These are phyloP conservation scores for Agrotis puta DNA, from an alignment of 2,888 invertebrate genomes.

Conservation along the genomic window DNA sequence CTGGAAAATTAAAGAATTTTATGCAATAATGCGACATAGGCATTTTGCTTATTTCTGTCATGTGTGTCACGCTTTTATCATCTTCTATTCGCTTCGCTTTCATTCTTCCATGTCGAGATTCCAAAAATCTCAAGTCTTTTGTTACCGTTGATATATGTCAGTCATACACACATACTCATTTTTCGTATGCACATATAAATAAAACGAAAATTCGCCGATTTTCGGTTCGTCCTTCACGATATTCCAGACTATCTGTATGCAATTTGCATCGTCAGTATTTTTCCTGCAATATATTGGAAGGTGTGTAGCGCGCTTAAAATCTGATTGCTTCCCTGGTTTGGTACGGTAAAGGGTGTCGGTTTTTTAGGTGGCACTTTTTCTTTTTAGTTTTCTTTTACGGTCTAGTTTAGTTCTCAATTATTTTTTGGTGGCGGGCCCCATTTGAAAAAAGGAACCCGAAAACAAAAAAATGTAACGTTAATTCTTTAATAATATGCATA, in stretches of 20 bases:
- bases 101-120: slow-evolving; percentile 16
- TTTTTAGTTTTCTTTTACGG: slow-evolving; percentile 3
- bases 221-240: slow-evolving; percentile 35
- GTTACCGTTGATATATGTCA: slow-evolving; percentile 13
- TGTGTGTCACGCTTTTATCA: slow-evolving; percentile 14
- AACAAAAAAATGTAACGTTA: too few relatives aligned
- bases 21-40: slow-evolving; percentile 13
- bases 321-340: slow-evolving; percentile 29
- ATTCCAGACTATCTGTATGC: slow-evolving; percentile 57
- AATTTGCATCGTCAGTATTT: slow-evolving; percentile 60
- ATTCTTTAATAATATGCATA: too few relatives aligned
- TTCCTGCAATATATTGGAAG: slow-evolving; percentile 43
- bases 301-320: slow-evolving; percentile 48
- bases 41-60: slow-evolving; percentile 22
- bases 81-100: background rate
- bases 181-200: slow-evolving; percentile 23
- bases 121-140: slow-evolving; percentile 32
- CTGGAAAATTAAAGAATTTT: slow-evolving; percentile 19
- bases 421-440: too few relatives aligned
- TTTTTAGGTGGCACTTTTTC: slow-evolving; percentile 17
- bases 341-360: slow-evolving; percentile 6
- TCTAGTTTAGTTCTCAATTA: too few relatives aligned
- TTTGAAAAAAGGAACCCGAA: too few relatives aligned
- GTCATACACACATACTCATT: slow-evolving; percentile 5
- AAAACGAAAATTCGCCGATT: slow-evolving; percentile 20